These are phyloP conservation scores for Tetragnatha versicolor DNA, from an alignment of 1,140 invertebrate species.

Conservation along the genomic window DNA sequence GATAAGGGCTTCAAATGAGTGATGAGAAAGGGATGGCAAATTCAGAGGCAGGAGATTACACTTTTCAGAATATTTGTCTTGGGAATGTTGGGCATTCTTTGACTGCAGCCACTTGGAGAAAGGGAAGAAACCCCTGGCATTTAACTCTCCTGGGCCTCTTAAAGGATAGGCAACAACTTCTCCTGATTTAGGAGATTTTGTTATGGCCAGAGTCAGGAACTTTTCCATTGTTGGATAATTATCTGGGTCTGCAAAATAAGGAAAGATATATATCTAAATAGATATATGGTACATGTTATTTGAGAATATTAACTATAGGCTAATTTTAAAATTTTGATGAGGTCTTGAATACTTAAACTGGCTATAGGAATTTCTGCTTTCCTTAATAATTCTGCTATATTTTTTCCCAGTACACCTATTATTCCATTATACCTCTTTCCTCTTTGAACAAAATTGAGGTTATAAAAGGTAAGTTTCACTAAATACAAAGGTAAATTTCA, in stretches of 20 bases:
- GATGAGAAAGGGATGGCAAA: not conserved
- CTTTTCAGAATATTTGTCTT: not conserved
- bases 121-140: not conserved
- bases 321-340: too few species aligned
- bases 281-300: too few species aligned
- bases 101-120: not conserved
- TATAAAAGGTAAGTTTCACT: too few species aligned
- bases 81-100: not conserved
- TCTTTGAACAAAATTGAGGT: too few species aligned
- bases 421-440: too few species aligned
- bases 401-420: too few species aligned
- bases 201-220: not conserved
- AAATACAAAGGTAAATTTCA: too few species aligned
- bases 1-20: not conserved
- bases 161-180: slow-evolving; percentile 1
- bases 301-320: too few species aligned
- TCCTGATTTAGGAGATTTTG: not conserved
- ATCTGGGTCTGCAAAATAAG: slow-evolving; percentile 19
- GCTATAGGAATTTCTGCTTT: too few species aligned
- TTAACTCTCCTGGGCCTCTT: not conserved
- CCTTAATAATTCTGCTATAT: too few species aligned
- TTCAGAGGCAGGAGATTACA: not conserved
- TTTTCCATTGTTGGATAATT: not conserved
- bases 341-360: too few species aligned
- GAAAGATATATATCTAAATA: too few species aligned